These are phyloP conservation scores for Araneus ventricosus DNA, from an alignment of 1,140 invertebrate genomes.

Conservation along the genomic window DNA sequence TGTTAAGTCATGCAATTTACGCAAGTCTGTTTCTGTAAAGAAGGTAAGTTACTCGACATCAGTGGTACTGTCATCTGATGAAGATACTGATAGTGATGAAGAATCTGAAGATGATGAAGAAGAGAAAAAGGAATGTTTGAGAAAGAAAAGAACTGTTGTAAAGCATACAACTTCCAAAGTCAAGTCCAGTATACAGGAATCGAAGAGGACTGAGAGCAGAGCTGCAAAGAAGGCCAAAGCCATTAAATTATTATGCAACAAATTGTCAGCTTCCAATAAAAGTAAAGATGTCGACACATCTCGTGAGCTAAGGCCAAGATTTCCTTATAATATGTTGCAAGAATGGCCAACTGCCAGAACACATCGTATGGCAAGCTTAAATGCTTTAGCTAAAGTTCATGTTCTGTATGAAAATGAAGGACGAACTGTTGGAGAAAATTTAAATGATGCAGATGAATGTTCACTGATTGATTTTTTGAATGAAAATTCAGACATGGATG, in stretches of 20 bases:
- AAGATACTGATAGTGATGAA: constrained; percentile 63
- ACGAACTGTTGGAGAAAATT: constrained; percentile 57
- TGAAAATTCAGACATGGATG: constrained; percentile 62
- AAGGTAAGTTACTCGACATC: constrained; percentile 65
- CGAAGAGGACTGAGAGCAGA: constrained; percentile 48
- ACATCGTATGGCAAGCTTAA: constrained; percentile 90
- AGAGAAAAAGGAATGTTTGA: constrained; percentile 11
- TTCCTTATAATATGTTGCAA: constrained; percentile 69
- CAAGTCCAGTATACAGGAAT: constrained; percentile 30
- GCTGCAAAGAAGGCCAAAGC: constrained; percentile 69
- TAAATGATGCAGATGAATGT: constrained; percentile 69
- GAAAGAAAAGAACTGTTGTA: constrained; percentile 53
- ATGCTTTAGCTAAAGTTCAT: constrained; percentile 94
- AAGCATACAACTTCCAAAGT: constrained; percentile 68
- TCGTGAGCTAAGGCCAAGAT: constrained; percentile 69
- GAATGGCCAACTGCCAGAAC: constrained; percentile 73
- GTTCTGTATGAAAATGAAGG: constrained; percentile 92
- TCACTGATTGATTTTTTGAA: constrained; percentile 58
- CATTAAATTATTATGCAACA: constrained; percentile 66
- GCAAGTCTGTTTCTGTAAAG: constrained; percentile 65
- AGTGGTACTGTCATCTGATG: constrained; percentile 63
- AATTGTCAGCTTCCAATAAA: constrained; percentile 53
- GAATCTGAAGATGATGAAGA: constrained; percentile 53
- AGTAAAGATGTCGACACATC: not conserved
- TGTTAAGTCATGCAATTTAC: constrained; percentile 59